Base-by-base conservation (phyloP, 2,113 vertebrate species). In the Okapia johnstoni region DNA sequence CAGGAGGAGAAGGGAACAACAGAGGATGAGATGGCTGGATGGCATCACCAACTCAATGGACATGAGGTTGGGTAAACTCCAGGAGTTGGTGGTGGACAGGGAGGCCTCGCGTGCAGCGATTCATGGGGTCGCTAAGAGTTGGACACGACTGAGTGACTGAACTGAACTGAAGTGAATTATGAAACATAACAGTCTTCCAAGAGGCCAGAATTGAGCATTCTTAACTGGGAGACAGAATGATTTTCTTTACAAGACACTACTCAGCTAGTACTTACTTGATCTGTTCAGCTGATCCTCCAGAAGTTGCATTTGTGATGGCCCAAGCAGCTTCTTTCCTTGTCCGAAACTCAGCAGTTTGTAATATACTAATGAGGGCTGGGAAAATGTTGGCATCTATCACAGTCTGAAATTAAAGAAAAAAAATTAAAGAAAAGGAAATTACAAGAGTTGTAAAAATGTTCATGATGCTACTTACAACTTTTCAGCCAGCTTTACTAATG, bases 301-400 rank as follows among this genome's bases (percentile, higher is more conserved):
- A 99, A 13, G 99, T 99, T 81, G 99, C 99, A 52, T 99, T 99
- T 98, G 99, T 99, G 95, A 99, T 99, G 77, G 99, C 99, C 99
- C 99, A 99, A 2, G 99, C 99, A 12, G 99, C 99, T 98, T 99
- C 99, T 98, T 99, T 99, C 96, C 99, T 99, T 98, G 99, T 99
- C 96, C 99, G 99, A 98, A 99, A 99, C 98, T 99, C 99, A 63
- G 99, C 99, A 0, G 99, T 99, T 98, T 99, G 99, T 97, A 99
- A 99, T 98, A 99, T 99, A 95, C 95, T 99, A 98, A 99, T 99
- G 93, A 99, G 99, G 96, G 99, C 99, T 96, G 99, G 99, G 94
- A 99, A 99, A 98, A 99, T 99, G 93, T 99, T 99, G 94, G 99
- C 99, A 58, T 99, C 99, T 93, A 99, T 99, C 98, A 99, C 99